Conservation (phyloP, 2,797 vertebrate genomes). For the Psittacula derbiana region DNA sequence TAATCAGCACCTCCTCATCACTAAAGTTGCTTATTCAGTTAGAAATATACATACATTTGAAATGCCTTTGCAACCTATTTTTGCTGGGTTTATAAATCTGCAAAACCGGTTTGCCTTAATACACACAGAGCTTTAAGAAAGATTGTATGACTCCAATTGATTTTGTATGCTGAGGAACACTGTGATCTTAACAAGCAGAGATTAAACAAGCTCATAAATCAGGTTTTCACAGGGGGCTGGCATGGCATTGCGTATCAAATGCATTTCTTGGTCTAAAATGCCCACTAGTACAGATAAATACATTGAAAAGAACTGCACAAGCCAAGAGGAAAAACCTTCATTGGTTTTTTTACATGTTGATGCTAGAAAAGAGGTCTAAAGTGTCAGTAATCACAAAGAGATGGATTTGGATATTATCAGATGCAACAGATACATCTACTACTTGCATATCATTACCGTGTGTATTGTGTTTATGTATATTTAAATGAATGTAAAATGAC, state of each 20-base stretch:
- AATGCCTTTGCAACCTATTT: neutral
- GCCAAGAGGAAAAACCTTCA: neutral
- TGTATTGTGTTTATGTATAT: neutral
- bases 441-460: neutral
- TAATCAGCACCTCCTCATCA: neutral
- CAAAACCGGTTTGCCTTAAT: neutral
- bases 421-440: neutral
- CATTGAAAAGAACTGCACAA: neutral
- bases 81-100: neutral
- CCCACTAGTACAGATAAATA: neutral
- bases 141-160: accelerated
- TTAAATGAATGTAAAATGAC: neutral
- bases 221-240: neutral
- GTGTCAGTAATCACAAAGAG: neutral
- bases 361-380: neutral
- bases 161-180: neutral
- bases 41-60: neutral
- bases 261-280: neutral
- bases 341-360: neutral
- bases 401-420: neutral
- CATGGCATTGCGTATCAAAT: neutral
- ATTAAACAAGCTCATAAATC: neutral
- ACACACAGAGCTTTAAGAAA: neutral
- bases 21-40: neutral
- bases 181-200: neutral